phyloP scores from a whole-genome alignment of 2,113 vertebrate species.

The Scalopus aquaticus region DNA sequence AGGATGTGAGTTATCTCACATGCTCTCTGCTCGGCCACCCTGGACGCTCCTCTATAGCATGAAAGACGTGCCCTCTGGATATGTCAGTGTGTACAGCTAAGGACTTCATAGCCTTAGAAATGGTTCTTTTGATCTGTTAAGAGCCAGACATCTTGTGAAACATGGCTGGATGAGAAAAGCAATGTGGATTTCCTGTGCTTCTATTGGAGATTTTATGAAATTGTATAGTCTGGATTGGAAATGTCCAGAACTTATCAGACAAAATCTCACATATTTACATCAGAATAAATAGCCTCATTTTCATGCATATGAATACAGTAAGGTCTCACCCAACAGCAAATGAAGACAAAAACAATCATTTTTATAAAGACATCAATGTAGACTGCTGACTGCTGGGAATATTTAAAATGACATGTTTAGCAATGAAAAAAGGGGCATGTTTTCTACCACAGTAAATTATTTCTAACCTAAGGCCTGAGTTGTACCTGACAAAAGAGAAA shows the following conservation, averaged over 20 bases:
- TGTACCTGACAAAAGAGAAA: not conserved
- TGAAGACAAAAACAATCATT: not conserved
- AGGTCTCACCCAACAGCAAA: not conserved
- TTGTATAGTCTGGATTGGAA: not conserved
- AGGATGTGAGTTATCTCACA: not conserved
- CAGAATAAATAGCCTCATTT: not conserved
- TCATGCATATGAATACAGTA: not conserved
- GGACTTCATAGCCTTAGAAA: not conserved
- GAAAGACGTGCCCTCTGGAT: conserved; percentile 10
- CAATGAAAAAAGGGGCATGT: not conserved
- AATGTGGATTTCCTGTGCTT: not conserved
- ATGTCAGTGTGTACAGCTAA: not conserved
- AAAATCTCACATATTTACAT: not conserved
- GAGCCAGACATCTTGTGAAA: conserved; percentile 13
- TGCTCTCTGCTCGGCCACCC: not conserved
- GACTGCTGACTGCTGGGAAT: not conserved
- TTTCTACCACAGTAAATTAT: not conserved
- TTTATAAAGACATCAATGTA: not conserved
- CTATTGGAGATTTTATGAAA: not conserved
- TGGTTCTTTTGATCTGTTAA: not conserved
- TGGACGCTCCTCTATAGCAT: not conserved
- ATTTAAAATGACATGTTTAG: not conserved
- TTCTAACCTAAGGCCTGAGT: not conserved
- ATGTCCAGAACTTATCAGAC: not conserved
- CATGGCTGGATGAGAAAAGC: not conserved